Evolutionary conservation across 1,140 invertebrate species (phyloP), one percentile per base, ranked within the genome.

Genomic region (Elysia chlorotica): DNA sequence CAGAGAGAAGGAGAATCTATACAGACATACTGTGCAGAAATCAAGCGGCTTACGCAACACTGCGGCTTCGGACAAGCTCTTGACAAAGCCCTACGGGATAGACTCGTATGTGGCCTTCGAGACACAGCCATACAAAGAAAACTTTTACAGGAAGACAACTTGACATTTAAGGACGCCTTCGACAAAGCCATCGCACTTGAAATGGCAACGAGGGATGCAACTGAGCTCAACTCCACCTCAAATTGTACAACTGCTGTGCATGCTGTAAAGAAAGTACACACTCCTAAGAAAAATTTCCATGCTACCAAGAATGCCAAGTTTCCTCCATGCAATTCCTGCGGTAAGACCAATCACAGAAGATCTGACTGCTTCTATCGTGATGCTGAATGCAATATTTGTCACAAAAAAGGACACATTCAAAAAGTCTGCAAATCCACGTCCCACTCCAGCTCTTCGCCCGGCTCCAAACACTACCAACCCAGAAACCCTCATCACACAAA

Each of bases 21-120:
- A 1, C 19, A 36, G 2, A 71, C 74, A 5, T 75, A 74, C 53
- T 28, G 75, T 28, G 78, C 71, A 17, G 57, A 62, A 35, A 28
- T 79, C 17, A 57, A 56, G 28, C 74, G 72, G 61, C 74, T 79
- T 35, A 37, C 67, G 21, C 62, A 74, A 66, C 37, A 74, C 66
- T 77, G 78, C 59, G 33, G 73, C 14, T 76, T 77, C 48, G 48
- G 56, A 1, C 38, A 48, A 0, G 25, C 25, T 28, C 57, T 79
- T 10, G n/a, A 69, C 5, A 65, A 71, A 31, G 14, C 71, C 17
- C 28, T 65, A 2, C 56, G 56, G 10, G 56, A 59, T 25, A 19
- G 56, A 10, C 28, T 59, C 28, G 56, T 59, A 10, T 59, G 56
- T 30, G 56, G 56, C 25, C 56, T 59, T 10, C 17, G 28, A 25